Percentiles rank a stretch among this genome's conserved stretches.
Conservation (phyloP, 1,140 invertebrate genomes). For the Lordiphosa stackelbergi region DNA sequence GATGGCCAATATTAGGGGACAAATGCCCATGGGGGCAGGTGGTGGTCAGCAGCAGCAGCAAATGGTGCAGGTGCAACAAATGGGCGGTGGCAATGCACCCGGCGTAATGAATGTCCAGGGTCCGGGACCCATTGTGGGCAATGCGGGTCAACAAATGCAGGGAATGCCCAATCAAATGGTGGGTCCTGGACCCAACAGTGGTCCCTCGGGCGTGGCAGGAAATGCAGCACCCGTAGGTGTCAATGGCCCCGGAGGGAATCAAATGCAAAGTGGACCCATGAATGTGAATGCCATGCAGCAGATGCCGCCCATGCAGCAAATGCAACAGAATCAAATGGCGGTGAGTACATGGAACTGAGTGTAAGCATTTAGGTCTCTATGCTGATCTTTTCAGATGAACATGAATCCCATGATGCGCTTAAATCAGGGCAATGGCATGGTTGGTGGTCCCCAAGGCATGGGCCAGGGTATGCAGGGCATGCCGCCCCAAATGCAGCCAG, state of each 20-base stretch:
- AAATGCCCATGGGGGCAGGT: conserved; percentile 52
- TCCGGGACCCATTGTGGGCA: conserved; percentile 72
- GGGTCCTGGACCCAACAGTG: conserved; percentile 70
- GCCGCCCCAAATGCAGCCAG: conserved; percentile 65
- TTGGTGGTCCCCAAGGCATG: conserved; percentile 36
- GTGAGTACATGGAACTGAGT: not conserved
- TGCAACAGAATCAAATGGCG: conserved; percentile 58
- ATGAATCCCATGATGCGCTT: conserved; percentile 76
- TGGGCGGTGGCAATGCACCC: conserved; percentile 64
- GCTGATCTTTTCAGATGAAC: conserved; percentile 34
- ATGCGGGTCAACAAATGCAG: conserved; percentile 78
- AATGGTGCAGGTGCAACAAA: conserved; percentile 76
- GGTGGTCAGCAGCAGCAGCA: conserved; percentile 21
- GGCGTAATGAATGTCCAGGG: conserved; percentile 77
- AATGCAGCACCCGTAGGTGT: conserved; percentile 18
- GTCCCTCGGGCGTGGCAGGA: conserved; percentile 47
- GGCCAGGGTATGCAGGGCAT: conserved; percentile 63
- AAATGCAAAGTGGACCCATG: conserved; percentile 52
- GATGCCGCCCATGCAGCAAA: conserved; percentile 51
- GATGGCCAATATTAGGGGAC: conserved; percentile 66
- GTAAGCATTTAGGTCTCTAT: not conserved
- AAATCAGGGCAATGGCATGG: conserved; percentile 51
- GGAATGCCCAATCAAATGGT: conserved; percentile 77
- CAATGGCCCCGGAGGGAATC: conserved; percentile 38
- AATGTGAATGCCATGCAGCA: conserved; percentile 60